Conservation (phyloP, 2,888 invertebrate species). For the Oasisia sp. region DNA sequence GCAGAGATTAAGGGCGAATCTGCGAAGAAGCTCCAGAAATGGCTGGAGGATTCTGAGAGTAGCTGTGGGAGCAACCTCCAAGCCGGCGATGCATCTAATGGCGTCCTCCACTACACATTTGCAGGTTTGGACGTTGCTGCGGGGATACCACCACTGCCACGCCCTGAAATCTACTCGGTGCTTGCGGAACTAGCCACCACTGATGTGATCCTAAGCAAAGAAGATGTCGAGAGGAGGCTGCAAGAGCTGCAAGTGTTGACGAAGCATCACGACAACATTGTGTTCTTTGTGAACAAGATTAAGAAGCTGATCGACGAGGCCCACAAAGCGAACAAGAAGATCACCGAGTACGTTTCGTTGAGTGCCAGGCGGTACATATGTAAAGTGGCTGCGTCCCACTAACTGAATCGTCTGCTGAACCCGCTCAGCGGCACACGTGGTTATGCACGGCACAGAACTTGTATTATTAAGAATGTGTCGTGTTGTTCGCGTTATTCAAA, state of each 20-base stretch:
- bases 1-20: not conserved
- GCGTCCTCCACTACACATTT: not conserved
- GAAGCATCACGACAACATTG: not conserved
- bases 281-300: constrained; percentile 8
- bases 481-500: too few relatives aligned
- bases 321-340: not conserved
- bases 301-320: not conserved
- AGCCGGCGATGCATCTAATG: not conserved
- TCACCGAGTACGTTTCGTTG: not conserved
- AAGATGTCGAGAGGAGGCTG: not conserved
- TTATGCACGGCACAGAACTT: not conserved
- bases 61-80: not conserved
- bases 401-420: not conserved
- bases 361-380: not conserved
- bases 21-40: not conserved
- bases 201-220: not conserved
- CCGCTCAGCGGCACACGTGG: too few relatives aligned
- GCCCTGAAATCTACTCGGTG: not conserved
- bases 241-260: not conserved
- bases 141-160: not conserved
- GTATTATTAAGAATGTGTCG: too few relatives aligned
- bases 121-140: not conserved
- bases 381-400: not conserved
- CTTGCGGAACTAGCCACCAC: not conserved
- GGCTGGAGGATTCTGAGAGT: not conserved